Base-by-base conservation (phyloP, 2,797 vertebrate species). In the Bradypus variegatus region DNA sequence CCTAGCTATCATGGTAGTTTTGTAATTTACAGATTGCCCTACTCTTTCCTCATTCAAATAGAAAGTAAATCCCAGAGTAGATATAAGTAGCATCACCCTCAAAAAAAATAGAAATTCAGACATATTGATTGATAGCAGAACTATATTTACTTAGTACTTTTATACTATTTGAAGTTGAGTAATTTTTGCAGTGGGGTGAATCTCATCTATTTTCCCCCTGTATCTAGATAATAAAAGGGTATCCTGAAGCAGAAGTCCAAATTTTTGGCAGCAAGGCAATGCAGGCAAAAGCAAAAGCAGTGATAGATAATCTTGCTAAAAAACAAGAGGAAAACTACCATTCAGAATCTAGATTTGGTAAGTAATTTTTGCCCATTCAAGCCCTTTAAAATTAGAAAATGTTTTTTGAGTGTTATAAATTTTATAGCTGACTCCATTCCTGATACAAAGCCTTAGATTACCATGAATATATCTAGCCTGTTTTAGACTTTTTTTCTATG, bases 251-350 rank as follows among this genome's bases (percentile, higher is more conserved):
- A 27, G 97, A 98, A 91, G 98, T 99, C 86, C 97, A 98, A 93
- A 97, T 99, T 95, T 98, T 98, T 95, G 99, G 99, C 6, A 97
- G 96, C 11, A 7, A 70, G 50, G 95, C 96, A 70, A 98, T 96
- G 64, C 98, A 99, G 95, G 96, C 97, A 65, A 99, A 98, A 97
- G 99, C 98, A 93, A 98, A 98, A 94, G 96, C 97, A 92, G 96
- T 98, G 96, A 99, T 99, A 92, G 97, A 98, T 48, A 95, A 98
- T 53, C 90, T 98, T 96, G 38, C 99, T 89, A 81, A 94, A 92
- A 96, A 80, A 69, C 93, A 86, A 92, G 88, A 96, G 33, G 96
- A 96, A 88, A 96, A 85, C 88, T 93, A 67, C 65, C 6, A 77
- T 58, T 96, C 93, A 95, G 70, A 73, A 64, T 91, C 95, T 72